Evolutionary conservation across 2,113 vertebrate genomes (phyloP), one percentile per base, ranked within the genome.

Genomic region (Porphyrio hochstetteri): DNA sequence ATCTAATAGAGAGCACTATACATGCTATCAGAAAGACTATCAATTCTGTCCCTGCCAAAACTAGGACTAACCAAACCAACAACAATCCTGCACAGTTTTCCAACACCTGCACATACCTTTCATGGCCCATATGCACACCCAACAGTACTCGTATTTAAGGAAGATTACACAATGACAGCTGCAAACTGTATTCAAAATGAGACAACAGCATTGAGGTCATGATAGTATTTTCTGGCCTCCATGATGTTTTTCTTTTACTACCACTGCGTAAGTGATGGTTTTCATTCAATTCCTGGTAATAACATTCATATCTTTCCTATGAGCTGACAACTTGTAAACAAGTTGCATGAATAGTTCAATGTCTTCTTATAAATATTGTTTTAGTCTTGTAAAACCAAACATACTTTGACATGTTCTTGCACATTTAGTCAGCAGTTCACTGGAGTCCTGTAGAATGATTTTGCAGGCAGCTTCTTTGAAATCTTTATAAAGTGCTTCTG

Each of bases 81-180:
- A 67, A 64, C 13, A 85, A 88, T 55, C 13, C 35, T 36, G 20
- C 0, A 0, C 67, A 17, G 11, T 82, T 76, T 87, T 79, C 9
- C 23, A 89, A 11, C 1, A 10, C 5, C 10, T 2, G 1, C 8
- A 24, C 4, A 14, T 55, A n/a, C 16, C 29, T 69, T 38, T 21
- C 42, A 46, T 1, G 13, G 48, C 6, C 31, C 5, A 16, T 4
- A 59, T 2, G 16, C 93, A 71, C 2, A 2, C 10, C 2, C 5
- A 59, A 3, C 42, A 87, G n/a, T 38, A 35, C 36, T 59, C 19
- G 25, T 10, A 67, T 29, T 33, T 75, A 36, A 82, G 33, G 33
- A 67, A 71, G 5, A 77, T 21, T 16, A 78, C 25, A 21, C 12
- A 74, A 74, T 35, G 11, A 85, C 20, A 82, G 16, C 36, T 25